Evolutionary conservation across 2,888 invertebrate species (phyloP), one percentile per base, ranked within the genome.

Genomic region (Rhamnusium bicolor): DNA sequence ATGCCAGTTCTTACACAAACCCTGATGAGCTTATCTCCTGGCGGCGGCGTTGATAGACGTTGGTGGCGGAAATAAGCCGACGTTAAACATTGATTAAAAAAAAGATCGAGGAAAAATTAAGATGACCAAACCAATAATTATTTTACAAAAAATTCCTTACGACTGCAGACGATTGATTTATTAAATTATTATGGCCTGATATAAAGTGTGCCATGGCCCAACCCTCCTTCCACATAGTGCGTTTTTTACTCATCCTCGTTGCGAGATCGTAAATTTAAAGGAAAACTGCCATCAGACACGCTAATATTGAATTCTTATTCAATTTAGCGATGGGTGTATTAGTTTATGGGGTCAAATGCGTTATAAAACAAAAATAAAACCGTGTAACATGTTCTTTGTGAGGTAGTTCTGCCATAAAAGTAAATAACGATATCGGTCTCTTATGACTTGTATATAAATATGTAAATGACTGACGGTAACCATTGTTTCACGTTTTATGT

Each of bases 241-340:
- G 70, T 76, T 74, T 74, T 73, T 72, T 68, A 72, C 27, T 60
- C 73, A 71, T 76, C 69, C 60, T 18, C 51, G 69, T 51, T 56
- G 71, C 70, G 51, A 46, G 62, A 60, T 46, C 72, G 63, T 74
- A 76, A 76, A 76, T 76, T 51, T 66, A 60, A 56, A 49, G 54
- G 56, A 49, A 69, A 73, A 77, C 71, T 69, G 74, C 75, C 60
- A 66, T 61, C 69, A 74, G 73, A 69, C 77, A 77, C 77, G 77
- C 74, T 61, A 75, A 73, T 77, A 77, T 77, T 71, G 75, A 73
- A 77, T 77, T 67, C 62, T 68, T 69, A 73, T 66, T 72, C 75
- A 70, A 69, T 77, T 75, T 73, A 73, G 58, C 73, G 74, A 76
- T 76, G 76, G 74, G 76, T 72, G 72, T 74, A 76, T 76, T 72